Conservation (phyloP, 2,797 vertebrate species). For the Leptoclinus maculatus region DNA sequence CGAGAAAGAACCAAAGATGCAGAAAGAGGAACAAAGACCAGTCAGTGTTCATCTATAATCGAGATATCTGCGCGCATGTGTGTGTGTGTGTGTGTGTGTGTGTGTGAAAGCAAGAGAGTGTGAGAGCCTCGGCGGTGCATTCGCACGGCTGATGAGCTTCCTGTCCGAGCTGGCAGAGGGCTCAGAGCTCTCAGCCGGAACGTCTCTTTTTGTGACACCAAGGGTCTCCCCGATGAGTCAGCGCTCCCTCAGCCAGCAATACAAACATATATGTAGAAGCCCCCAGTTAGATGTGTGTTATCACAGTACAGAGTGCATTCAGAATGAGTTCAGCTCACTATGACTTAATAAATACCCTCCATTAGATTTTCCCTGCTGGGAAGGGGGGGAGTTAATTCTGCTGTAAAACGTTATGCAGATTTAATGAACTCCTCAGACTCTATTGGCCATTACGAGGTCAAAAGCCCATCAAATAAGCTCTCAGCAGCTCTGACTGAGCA, state of each 20-base stretch:
- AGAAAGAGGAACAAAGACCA: constrained; percentile 10
- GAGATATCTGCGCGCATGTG: constrained; percentile 8
- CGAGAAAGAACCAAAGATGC: neutral
- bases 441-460: constrained; percentile 26
- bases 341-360: neutral
- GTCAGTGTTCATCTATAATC: constrained; percentile 23
- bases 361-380: neutral
- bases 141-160: constrained; percentile 27
- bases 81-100: too few relatives aligned
- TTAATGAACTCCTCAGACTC: neutral
- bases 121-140: neutral
- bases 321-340: neutral
- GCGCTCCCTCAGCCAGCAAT: constrained; percentile 20
- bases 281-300: neutral
- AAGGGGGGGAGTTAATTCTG: neutral
- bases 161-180: constrained; percentile 48
- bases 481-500: constrained; percentile 18
- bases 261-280: neutral
- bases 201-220: constrained; percentile 19
- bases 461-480: constrained; percentile 42
- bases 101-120: neutral
- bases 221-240: constrained; percentile 43
- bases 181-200: constrained; percentile 24
- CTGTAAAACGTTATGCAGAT: constrained; percentile 6
- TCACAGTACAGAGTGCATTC: neutral